Conservation (phyloP, 2,797 vertebrate genomes). For the Cetoscarus ocellatus region DNA sequence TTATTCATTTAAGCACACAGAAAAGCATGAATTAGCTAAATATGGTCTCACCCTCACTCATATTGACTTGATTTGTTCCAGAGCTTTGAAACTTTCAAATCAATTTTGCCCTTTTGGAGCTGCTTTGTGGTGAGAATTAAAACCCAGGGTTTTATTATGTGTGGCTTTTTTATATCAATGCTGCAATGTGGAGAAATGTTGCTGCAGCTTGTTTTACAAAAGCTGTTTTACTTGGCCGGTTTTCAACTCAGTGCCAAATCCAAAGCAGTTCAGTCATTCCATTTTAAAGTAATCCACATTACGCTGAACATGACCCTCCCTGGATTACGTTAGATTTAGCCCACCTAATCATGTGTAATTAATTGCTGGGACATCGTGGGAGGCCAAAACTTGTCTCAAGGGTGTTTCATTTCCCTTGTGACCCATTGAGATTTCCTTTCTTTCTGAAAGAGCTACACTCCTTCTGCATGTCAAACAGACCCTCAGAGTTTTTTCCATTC, state of each 20-base stretch:
- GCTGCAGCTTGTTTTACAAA: constrained; percentile 30
- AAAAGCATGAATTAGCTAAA: constrained; percentile 32
- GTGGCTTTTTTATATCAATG: constrained; percentile 28
- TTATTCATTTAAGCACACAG: constrained; percentile 8
- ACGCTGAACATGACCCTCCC: constrained; percentile 53
- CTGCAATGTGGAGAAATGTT: constrained; percentile 21
- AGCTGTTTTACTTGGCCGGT: constrained; percentile 48
- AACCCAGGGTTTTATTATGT: constrained; percentile 19
- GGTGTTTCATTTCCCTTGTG: constrained; percentile 54
- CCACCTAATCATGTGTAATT: constrained; percentile 74
- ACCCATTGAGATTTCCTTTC: constrained; percentile 26
- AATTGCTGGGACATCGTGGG: constrained; percentile 68
- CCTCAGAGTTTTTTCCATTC: constrained; percentile 1
- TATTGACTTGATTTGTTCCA: constrained; percentile 43
- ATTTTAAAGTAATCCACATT: constrained; percentile 64
- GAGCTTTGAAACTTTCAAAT: constrained; percentile 41
- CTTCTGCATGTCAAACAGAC: constrained; percentile 12
- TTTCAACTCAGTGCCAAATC: constrained; percentile 53
- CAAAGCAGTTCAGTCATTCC: constrained; percentile 42
- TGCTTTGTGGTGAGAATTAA: constrained; percentile 22
- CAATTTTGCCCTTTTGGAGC: constrained; percentile 22
- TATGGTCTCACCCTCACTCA: constrained; percentile 65
- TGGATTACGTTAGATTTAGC: constrained; percentile 67
- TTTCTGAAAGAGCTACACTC: constrained; percentile 19
- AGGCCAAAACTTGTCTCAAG: constrained; percentile 49